Evolutionary conservation across 2,797 vertebrate species (phyloP).

Genomic region (Paedocypris micromegethes): DNA sequence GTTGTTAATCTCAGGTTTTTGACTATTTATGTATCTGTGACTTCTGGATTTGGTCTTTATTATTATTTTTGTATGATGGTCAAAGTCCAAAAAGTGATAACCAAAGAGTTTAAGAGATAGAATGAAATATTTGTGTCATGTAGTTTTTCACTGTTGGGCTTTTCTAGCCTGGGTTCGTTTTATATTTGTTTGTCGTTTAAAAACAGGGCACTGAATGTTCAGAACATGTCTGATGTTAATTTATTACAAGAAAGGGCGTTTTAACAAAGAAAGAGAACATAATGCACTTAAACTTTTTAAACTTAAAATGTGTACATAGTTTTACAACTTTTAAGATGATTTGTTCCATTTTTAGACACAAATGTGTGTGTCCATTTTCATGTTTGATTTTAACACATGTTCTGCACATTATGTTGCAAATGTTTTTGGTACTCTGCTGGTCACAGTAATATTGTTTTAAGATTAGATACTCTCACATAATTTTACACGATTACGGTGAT

Average conservation of each 20-base stretch:
- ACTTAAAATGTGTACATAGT: conserved; percentile 17
- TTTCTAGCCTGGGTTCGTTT: background rate
- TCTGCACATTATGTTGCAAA: background rate
- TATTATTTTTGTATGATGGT: too few relatives aligned
- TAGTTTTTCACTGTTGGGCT: background rate
- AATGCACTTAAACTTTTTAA: conserved; percentile 1
- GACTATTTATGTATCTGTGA: background rate
- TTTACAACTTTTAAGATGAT: conserved; percentile 1
- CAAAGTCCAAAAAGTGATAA: too few relatives aligned
- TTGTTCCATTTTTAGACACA: conserved; percentile 1
- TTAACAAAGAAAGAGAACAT: background rate
- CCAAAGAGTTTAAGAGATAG: too few relatives aligned
- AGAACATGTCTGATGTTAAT: conserved; percentile 1
- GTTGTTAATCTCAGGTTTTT: background rate
- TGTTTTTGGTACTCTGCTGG: conserved; percentile 13
- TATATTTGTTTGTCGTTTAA: conserved; percentile 1
- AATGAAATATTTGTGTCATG: too few relatives aligned
- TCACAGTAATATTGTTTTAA: conserved; percentile 2
- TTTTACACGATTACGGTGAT: conserved; percentile 1
- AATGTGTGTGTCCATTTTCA: conserved; percentile 6
- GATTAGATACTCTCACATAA: conserved; percentile 23
- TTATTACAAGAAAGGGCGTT: conserved; percentile 5
- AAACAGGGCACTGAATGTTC: background rate
- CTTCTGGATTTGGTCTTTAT: background rate
- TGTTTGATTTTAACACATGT: conserved; percentile 9